Evolutionary conservation across 2,113 vertebrate species (phyloP).

Genomic region (Bolborhynchus lineola): DNA sequence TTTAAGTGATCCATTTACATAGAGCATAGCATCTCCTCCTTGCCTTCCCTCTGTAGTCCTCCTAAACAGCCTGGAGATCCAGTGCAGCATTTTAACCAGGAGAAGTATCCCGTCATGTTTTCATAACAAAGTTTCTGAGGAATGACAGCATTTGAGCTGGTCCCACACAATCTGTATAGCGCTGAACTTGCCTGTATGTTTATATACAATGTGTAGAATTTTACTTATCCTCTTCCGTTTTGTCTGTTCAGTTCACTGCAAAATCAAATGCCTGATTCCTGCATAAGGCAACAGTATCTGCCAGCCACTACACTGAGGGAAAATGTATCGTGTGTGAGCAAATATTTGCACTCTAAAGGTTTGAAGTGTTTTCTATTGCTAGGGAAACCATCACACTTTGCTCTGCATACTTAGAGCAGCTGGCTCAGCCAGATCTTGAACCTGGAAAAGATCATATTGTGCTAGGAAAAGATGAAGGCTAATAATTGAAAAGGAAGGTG

Average conservation of each 20-base stretch:
- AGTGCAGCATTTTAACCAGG: neutral
- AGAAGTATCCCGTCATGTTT: neutral
- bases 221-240: neutral
- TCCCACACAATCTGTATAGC: neutral
- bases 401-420: rapidly evolving
- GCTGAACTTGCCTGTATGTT: neutral
- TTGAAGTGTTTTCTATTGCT: neutral
- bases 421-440: neutral
- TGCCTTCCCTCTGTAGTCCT: neutral
- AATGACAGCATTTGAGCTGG: neutral
- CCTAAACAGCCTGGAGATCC: neutral
- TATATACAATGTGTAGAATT: neutral
- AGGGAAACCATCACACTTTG: neutral
- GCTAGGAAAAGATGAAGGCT: neutral
- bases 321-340: neutral
- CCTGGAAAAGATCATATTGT: neutral
- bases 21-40: neutral
- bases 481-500: neutral
- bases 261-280: neutral
- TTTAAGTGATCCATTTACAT: neutral
- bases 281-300: neutral
- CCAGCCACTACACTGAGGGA: neutral
- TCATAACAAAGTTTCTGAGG: neutral
- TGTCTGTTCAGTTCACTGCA: neutral
- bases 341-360: neutral